Evolutionary conservation across 2,113 vertebrate genomes (phyloP), one percentile per base, ranked within the genome.

Genomic region (Poeciliopsis occidentalis): DNA sequence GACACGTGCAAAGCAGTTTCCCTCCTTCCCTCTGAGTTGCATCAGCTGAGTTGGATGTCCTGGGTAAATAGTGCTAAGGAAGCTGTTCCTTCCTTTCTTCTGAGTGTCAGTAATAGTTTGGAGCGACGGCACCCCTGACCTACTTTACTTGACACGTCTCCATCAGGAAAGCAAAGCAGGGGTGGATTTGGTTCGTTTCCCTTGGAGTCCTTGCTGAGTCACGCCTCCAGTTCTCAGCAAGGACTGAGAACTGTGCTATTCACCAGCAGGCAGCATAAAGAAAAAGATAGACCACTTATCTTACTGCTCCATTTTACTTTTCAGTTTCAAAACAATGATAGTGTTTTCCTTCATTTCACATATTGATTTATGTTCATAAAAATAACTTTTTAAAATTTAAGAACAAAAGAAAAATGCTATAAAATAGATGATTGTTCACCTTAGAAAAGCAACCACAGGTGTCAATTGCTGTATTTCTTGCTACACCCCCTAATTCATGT

Each of bases 41-140:
- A 76, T 87, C 81, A 89, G 86, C 88, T 88, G 87, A 88, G 73
- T 83, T 82, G 69, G 77, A 81, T 76, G 64, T 85, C 80, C 78
- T 61, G 13, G 67, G 37, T 87, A 75, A 81, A 81, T 81, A 76
- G 68, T 65, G 77, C 81, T 70, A 78, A 67, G 39, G 79, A 88
- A 76, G 88, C 85, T 77, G 75, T 83, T 80, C 67, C 68, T 77
- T 70, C 29, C 31, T 54, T 73, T 62, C 44, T 67, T 78, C 71
- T 73, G 70, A 77, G 67, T 83, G 80, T 88, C 88, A 81, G 78
- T 37, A 73, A 63, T 29, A 71, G 71, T 90, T 86, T 84, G 69
- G 60, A 77, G 64, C 67, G 83, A 86, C 67, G 80, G 41, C 6
- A n/a, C 65, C 27, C 68, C 62, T 83, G 81, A 84, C 80, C 71